Percentiles rank a stretch among this genome's conserved stretches.
phyloP scores from a whole-genome alignment of 2,797 vertebrate genomes.

The Typhlichthys subterraneus region DNA sequence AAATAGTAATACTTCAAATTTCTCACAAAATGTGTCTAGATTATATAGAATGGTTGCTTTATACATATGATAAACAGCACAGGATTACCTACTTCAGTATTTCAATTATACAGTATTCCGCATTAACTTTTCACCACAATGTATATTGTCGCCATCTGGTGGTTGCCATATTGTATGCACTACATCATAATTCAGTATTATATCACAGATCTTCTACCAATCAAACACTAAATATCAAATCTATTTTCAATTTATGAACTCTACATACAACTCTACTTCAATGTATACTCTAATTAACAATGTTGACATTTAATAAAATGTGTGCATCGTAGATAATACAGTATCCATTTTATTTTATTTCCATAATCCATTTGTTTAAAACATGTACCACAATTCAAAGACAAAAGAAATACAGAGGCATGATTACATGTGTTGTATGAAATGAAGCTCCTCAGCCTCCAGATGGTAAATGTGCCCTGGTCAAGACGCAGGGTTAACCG shows the following conservation, averaged over 20 bases:
- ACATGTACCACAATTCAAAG: conserved; percentile 33
- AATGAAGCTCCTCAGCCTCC: conserved; percentile 21
- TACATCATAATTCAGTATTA: no score
- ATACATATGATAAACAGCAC: no score
- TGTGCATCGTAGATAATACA: background rate
- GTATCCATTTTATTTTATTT: conserved; percentile 27
- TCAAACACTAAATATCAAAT: background rate
- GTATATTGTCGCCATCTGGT: conserved; percentile 59
- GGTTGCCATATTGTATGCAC: conserved; percentile 15
- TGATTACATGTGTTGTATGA: conserved; percentile 46
- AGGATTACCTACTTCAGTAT: no score
- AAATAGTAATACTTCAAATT: no score
- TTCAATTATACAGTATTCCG: no score
- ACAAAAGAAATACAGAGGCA: conserved; percentile 50
- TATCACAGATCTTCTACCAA: background rate
- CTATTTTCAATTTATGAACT: no score
- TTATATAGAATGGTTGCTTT: no score
- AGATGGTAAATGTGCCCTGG: conserved; percentile 1
- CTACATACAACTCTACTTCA: no score
- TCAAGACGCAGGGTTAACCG: conserved; percentile 23
- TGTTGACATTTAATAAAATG: background rate
- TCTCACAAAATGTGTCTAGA: no score
- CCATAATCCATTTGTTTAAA: conserved; percentile 16
- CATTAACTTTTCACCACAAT: background rate
- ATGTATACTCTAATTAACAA: no score